Base-by-base conservation (phyloP, 1,140 invertebrate genomes). In the Drosophila guanche region DNA sequence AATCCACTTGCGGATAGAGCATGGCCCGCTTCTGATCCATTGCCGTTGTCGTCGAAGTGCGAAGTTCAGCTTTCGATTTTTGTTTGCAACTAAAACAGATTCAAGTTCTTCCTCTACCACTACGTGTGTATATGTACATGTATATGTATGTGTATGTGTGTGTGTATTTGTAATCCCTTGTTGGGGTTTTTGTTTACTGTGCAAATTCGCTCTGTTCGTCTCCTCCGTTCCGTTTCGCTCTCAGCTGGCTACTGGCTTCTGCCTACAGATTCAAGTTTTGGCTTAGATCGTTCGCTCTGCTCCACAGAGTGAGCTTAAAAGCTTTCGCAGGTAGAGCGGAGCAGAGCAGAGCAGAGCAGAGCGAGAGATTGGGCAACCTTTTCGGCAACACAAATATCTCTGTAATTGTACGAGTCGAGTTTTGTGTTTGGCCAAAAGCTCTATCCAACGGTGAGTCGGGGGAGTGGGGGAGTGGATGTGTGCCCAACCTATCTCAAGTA, bases 11-110 rank as follows among this genome's bases (percentile, higher is more conserved):
- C 7, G 90, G 89, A 79, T 90, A 90, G 4, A 90, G 72, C 90
- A 90, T 90, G 40, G 89, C 89, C 29, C 79, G 79, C 70, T 90
- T 90, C 55, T 89, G 89, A 56, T 90, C 90, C 90, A 90, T 90
- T 20, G 22, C 16, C 7, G 23, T 41, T 6, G 8, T 20, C 16
- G 16, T 20, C 1, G 16, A 20, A 72, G 81, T 81, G 45, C 83
- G 65, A 79, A 78, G 80, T 79, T 85, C 80, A 72, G 23, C 14
- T 47, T 40, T 23, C 14, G 16, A 27, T 71, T 61, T 25, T 46
- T 7, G 56, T 16, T 70, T 4, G 40, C 41, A 45, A 78, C 50
- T 75, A 77, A 79, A 57, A 20, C 16, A 71, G 46, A 68, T 66
- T 74, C 51, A 37, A 46, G 58, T 74, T 68, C 37, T 14, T 16